These are phyloP conservation scores for Parnassius apollo DNA, from an alignment of 2,888 invertebrate genomes.

Conservation along the genomic window DNA sequence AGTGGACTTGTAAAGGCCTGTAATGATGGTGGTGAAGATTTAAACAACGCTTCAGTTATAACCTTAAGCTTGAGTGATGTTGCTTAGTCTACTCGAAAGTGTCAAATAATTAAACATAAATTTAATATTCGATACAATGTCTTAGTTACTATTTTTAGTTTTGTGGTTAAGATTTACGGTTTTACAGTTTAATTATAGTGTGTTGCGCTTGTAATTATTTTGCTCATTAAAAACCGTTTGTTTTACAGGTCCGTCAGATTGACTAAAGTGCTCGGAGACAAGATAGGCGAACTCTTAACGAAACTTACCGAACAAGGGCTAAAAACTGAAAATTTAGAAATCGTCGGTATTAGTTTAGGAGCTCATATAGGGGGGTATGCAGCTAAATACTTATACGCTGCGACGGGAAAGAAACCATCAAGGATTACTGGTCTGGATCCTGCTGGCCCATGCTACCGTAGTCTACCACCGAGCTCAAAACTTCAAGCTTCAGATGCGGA, in stretches of 20 bases:
- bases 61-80: no score
- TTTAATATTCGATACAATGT: no score
- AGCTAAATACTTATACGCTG: constrained; percentile 58
- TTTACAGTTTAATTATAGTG: no score
- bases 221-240: constrained; percentile 10
- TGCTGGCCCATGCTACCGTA: constrained; percentile 68
- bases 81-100: no score
- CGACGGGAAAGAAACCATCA: constrained; percentile 57
- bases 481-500: constrained; percentile 51
- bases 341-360: constrained; percentile 65
- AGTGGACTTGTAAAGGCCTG: no score
- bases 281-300: constrained; percentile 61
- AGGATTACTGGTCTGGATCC: constrained; percentile 68
- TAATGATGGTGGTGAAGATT: no score
- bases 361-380: constrained; percentile 59
- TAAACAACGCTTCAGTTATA: no score
- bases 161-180: no score
- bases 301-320: constrained; percentile 54
- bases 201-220: background rate
- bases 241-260: constrained; percentile 64
- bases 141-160: no score
- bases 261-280: constrained; percentile 53
- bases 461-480: constrained; percentile 47
- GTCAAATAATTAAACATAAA: no score
- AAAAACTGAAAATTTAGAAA: constrained; percentile 54